Conservation (phyloP, 2,888 invertebrate species). For the Drosophila cyrtoloma region DNA sequence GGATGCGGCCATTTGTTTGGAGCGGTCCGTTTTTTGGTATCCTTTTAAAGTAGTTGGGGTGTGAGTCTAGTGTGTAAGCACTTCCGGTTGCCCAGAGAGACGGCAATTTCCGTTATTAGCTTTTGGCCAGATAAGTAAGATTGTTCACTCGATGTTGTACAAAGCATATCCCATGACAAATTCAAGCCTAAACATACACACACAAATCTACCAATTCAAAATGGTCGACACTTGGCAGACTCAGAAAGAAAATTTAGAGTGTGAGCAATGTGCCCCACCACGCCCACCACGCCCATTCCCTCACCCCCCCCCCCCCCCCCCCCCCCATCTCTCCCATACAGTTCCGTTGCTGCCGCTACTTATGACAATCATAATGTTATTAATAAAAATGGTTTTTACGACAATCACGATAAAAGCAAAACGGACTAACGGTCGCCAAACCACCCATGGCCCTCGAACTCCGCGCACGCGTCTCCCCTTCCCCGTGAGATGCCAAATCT, state of each 20-base stretch:
- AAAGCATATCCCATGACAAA: conserved; percentile 31
- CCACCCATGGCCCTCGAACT: conserved; percentile 5
- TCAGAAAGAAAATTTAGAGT: not conserved
- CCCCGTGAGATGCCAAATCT: conserved; percentile 78
- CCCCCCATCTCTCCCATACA: not conserved
- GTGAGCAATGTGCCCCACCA: not conserved
- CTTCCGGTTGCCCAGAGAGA: conserved; percentile 68
- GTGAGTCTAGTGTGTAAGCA: conserved; percentile 67
- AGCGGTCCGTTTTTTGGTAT: conserved; percentile 26
- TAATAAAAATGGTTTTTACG: conserved; percentile 73
- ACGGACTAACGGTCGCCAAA: conserved; percentile 42
- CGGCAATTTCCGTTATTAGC: conserved; percentile 66
- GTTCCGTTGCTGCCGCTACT: conserved; percentile 30
- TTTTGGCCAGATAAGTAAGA: conserved; percentile 28
- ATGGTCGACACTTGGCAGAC: conserved; percentile 10
- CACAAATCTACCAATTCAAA: conserved; percentile 19
- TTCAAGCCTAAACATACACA: conserved; percentile 9
- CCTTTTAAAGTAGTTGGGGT: conserved; percentile 62
- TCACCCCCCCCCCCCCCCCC: not conserved
- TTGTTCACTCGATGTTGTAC: not conserved
- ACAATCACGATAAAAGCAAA: conserved; percentile 73
- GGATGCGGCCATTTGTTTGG: conserved; percentile 21
- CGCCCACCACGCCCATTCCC: not conserved
- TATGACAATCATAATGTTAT: conserved; percentile 76
- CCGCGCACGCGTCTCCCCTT: conserved; percentile 51